A percentile compares a stretch with the other conserved stretches of the same genome.
These are phyloP conservation scores for Antrozous pallidus DNA, from an alignment of 2,797 vertebrate species.

Conservation along the genomic window DNA sequence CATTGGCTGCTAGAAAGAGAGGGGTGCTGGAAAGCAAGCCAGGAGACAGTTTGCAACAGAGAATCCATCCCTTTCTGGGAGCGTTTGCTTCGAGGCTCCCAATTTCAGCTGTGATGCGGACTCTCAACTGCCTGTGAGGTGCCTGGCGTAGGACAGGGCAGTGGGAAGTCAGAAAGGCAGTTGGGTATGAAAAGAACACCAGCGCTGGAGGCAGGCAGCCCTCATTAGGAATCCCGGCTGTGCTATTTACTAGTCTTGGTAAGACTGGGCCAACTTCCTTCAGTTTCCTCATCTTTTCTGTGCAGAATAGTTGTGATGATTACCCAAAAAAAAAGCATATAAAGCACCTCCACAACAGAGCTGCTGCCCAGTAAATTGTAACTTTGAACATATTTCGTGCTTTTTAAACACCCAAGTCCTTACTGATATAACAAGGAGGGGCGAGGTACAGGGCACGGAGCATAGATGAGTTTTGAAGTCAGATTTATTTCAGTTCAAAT, in stretches of 20 bases:
- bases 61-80: neutral
- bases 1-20: neutral
- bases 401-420: neutral
- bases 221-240: neutral
- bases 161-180: neutral
- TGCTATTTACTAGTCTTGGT: neutral
- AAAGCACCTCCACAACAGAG: neutral
- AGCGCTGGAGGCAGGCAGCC: neutral
- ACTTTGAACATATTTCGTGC: neutral
- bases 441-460: neutral
- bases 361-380: neutral
- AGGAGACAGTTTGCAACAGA: neutral
- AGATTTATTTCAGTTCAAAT: neutral
- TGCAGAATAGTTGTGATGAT: neutral
- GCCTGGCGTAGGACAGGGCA: neutral
- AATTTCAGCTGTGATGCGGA: neutral
- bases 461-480: neutral
- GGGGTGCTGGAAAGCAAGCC: neutral
- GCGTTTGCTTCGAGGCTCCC: neutral
- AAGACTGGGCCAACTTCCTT: constrained; percentile 17
- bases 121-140: neutral
- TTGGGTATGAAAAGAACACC: neutral
- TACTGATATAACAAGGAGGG: neutral
- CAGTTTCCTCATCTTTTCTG: constrained; percentile 17
- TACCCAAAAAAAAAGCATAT: neutral